Evolutionary conservation across 2,888 invertebrate genomes (phyloP), one percentile per base, ranked within the genome.

Genomic region (Dasysyrphus tricinctus): DNA sequence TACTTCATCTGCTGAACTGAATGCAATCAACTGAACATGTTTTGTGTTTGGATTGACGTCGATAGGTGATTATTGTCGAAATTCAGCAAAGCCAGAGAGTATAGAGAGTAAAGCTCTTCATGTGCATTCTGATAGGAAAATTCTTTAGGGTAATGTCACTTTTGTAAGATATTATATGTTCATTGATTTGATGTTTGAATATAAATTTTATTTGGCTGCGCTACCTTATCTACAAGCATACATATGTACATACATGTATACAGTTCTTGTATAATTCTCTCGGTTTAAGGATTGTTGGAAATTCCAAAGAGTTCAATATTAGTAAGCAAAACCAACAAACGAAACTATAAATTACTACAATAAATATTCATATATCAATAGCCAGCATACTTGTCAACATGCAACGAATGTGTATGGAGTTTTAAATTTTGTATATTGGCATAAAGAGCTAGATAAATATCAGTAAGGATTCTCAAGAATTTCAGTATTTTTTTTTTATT

Each of bases 61-160:
- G 14, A 29, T 51, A 14, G 24, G 24, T 24, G 12, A 24, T 51
- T 51, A 11, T 29, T 51, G 6, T 29, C 7, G 51, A 14, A 29
- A 12, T 14, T 29, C 24, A 51, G 7, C n/a, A 44, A 2, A 42
- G 14, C 14, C 12, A n/a, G 2, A 51, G 24, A 19, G 19, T 49
- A 49, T 12, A 24, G 12, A 51, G 24, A 51, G 24, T 51, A 51
- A 51, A 51, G 29, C 51, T 51, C 24, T 51, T 51, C 51, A 51
- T 51, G 51, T 51, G 24, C 14, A 29, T 51, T 0, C 14, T 29
- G 24, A 51, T 51, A 24, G 12, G 12, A 24, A 1, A 29, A 14
- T 24, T 51, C 24, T 51, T 24, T 14, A 51, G 29, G 14, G 24
- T 29, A 51, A 51, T 14, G 51, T 51, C 51, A 51, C 29, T 12